These are phyloP conservation scores for Borostomias antarcticus DNA, from an alignment of 2,797 vertebrate genomes.

Conservation along the genomic window DNA sequence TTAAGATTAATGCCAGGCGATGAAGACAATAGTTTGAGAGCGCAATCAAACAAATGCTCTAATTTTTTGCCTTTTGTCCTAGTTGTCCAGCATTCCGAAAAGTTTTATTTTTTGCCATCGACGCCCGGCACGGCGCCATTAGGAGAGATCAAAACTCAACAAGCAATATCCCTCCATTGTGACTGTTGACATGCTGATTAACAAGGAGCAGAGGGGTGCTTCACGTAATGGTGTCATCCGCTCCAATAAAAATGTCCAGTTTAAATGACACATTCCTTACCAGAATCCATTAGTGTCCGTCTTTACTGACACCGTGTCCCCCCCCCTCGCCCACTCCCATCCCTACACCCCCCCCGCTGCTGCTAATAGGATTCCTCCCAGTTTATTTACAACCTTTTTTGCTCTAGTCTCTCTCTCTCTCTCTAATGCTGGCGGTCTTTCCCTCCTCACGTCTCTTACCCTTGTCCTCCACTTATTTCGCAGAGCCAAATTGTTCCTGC, in stretches of 20 bases:
- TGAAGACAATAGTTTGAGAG: no score
- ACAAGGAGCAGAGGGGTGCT: conserved; percentile 56
- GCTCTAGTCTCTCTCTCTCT: not conserved
- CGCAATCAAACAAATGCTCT: no score
- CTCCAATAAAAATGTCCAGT: conserved; percentile 60
- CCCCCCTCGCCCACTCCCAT: conserved; percentile 35
- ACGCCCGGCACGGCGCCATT: conserved; percentile 19
- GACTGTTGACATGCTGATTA: conserved; percentile 60
- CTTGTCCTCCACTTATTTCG: conserved; percentile 50
- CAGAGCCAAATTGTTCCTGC: conserved; percentile 69
- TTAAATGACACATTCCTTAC: conserved; percentile 61
- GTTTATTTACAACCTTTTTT: conserved; percentile 52
- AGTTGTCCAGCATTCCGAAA: not conserved
- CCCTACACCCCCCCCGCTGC: not conserved
- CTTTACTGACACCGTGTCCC: conserved; percentile 50
- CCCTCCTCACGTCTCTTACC: conserved; percentile 16
- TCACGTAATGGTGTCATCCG: conserved; percentile 60
- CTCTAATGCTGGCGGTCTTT: not conserved
- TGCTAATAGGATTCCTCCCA: conserved; percentile 50
- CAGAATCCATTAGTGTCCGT: conserved; percentile 64
- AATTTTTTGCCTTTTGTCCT: not conserved
- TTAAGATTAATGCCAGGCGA: no score
- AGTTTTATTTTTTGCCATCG: not conserved
- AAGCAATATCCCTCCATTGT: conserved; percentile 52
- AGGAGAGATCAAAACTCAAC: conserved; percentile 45